phyloP scores from a whole-genome alignment of 2,113 vertebrate genomes.

The Porphyrio hochstetteri region DNA sequence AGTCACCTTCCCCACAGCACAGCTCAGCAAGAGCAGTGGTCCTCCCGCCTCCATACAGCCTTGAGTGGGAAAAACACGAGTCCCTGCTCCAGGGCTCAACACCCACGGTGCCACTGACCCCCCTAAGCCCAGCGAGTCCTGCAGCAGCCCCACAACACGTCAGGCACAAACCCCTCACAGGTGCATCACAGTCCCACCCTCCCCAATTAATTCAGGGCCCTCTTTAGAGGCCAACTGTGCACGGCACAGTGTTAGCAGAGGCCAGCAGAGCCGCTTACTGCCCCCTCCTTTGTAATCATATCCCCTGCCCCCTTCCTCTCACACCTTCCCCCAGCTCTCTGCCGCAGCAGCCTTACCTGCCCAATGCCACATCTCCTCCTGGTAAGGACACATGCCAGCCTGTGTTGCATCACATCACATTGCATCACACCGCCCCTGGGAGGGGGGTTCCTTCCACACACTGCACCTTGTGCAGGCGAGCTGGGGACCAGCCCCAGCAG shows the following conservation, averaged over 20 bases:
- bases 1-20: not conserved
- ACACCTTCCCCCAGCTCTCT: not conserved
- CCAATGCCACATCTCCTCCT: not conserved
- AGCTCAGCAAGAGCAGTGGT: not conserved
- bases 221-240: not conserved
- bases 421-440: too few species aligned
- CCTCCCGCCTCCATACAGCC: fast-evolving
- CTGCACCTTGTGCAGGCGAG: not conserved
- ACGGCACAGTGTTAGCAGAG: fast-evolving
- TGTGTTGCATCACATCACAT: fast-evolving
- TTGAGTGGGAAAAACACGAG: fast-evolving
- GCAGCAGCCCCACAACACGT: not conserved
- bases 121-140: not conserved
- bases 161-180: fast-evolving
- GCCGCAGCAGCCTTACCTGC: not conserved
- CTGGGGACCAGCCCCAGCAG: not conserved
- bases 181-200: not conserved
- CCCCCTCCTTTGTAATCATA: not conserved
- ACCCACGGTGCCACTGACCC: fast-evolving
- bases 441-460: not conserved
- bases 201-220: not conserved
- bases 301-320: not conserved
- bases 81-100: fast-evolving
- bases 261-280: fast-evolving
- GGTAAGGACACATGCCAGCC: not conserved